Base-by-base conservation (phyloP, 2,797 vertebrate species). In the Rhincodon typus region DNA sequence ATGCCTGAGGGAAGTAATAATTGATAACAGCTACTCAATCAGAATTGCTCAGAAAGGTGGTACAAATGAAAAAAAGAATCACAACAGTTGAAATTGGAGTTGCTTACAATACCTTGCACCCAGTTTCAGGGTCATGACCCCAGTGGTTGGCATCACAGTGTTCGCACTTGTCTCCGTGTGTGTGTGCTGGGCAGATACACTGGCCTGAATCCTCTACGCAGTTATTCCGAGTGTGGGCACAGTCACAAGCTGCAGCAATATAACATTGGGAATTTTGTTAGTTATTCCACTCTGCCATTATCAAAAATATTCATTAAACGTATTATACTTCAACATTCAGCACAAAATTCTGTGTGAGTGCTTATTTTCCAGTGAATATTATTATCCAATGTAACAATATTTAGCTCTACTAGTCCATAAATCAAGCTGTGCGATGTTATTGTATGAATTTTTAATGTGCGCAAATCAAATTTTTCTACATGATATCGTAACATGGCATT, bases 181-280 rank as follows among this genome's bases (percentile, higher is more conserved):
- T 98, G 96, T 99, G 98, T 95, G 98, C 97, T 0, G 99, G 98
- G 96, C 99, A 99, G 96, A 98, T 97, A 66, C 99, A 99, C 84
- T 97, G 97, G 15, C 99, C 99, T 0, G 97, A 98, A n/a, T 97
- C 96, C 0, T 97, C 96, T 96, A 99, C 94, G 90, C 99, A 99
- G 96, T 98, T 98, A 30, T 99, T 98, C 62, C 98, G 98, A 25
- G 99, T 99, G 97, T 98, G 98, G 57, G 97, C 96, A 95, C 99
- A 99, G 96, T 97, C 97, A 96, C 99, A 99, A 96, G 97, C 99
- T 99, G 96, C 93, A 96, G 94, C 96, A 95, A 96, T 94, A 96
- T 95, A 95, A 3, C n/a, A 84, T 25, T 62, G 82, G 6, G 82
- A 82, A 46, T 42, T 19, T 57, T 34, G 84, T 30, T 23, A 27